These are phyloP conservation scores for Hirtodrosophila alboralis DNA, from an alignment of 2,888 invertebrate genomes.

Conservation along the genomic window DNA sequence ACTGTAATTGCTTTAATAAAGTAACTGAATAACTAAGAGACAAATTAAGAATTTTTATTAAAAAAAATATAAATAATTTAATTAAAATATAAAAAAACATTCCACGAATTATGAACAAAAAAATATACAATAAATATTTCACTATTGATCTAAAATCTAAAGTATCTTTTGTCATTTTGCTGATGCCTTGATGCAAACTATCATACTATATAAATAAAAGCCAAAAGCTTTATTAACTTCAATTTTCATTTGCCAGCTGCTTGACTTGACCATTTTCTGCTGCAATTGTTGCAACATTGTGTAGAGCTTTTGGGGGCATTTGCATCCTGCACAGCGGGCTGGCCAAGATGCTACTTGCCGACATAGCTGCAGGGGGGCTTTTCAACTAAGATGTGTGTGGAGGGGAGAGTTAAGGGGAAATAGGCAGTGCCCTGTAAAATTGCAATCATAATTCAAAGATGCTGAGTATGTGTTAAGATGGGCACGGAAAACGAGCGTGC, in stretches of 20 bases:
- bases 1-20: no score
- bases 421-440: slow-evolving; percentile 23
- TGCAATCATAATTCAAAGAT: slow-evolving; percentile 55
- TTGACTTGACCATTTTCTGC: slow-evolving; percentile 6
- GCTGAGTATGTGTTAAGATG: slow-evolving; percentile 69
- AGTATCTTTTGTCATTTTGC: no score
- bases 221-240: neutral
- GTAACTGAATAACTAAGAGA: no score
- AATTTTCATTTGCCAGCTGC: neutral
- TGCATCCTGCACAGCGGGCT: slow-evolving; percentile 45
- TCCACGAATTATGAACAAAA: no score
- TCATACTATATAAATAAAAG: no score
- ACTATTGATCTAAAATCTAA: no score
- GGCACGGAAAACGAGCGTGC: slow-evolving; percentile 48
- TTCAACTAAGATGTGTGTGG: neutral
- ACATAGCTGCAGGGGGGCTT: slow-evolving; percentile 1
- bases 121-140: no score
- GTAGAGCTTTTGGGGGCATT: slow-evolving; percentile 9
- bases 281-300: slow-evolving; percentile 10
- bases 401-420: neutral
- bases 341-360: slow-evolving; percentile 9
- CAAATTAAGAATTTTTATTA: no score
- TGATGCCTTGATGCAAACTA: no score
- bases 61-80: no score
- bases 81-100: no score